A percentile compares a stretch with the other conserved stretches of the same genome.
Conservation (phyloP, 1,140 invertebrate species). For the Eriocheir sinensis region DNA sequence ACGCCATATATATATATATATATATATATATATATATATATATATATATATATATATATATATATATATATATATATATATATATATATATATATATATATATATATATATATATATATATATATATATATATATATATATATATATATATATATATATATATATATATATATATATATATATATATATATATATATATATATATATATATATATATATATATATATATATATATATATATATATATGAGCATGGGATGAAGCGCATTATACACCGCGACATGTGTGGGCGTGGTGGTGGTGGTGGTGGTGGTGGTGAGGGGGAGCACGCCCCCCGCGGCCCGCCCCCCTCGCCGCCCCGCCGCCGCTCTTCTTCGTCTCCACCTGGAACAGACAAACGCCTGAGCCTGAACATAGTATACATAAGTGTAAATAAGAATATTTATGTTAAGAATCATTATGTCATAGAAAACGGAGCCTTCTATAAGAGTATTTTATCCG, state of each 20-base stretch:
- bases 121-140: no score
- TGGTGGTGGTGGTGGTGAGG: not conserved
- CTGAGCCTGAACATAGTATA: constrained; percentile 62
- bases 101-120: no score
- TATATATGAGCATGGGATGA: no score
- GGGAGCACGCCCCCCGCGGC: not conserved
- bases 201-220: constrained; percentile 9
- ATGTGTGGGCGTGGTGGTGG: not conserved
- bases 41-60: no score
- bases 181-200: constrained; percentile 18
- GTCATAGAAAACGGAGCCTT: constrained; percentile 39
- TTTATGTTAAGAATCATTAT: constrained; percentile 30
- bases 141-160: not conserved
- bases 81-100: no score
- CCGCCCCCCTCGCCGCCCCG: not conserved
- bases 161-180: constrained; percentile 19
- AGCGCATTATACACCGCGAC: no score
- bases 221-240: no score
- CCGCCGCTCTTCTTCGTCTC: not conserved
- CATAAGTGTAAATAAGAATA: constrained; percentile 57
- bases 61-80: no score
- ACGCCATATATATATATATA: no score
- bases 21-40: no score
- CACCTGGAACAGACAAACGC: not conserved
- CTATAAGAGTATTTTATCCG: not conserved